Conservation (phyloP, 2,888 invertebrate species). For the Ophioninae sp. region DNA sequence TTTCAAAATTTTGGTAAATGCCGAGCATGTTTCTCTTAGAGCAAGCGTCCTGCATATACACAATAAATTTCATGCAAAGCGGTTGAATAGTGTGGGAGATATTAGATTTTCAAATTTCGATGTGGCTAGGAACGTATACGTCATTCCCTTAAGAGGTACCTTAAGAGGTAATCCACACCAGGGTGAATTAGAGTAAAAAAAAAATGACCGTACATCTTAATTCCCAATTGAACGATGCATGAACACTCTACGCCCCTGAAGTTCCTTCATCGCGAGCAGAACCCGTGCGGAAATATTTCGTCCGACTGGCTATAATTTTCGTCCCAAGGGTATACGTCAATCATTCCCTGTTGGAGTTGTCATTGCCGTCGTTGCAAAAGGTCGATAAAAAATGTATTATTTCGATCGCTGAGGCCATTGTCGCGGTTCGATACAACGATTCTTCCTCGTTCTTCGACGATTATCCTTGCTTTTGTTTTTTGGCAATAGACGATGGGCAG, state of each 20-base stretch:
- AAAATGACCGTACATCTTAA: constrained; percentile 8
- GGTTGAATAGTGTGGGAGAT: too few species aligned
- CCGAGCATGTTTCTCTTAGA: too few species aligned
- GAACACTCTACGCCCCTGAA: constrained; percentile 2
- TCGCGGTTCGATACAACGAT: constrained; percentile 56
- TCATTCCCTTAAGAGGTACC: too few species aligned
- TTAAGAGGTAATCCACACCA: not conserved
- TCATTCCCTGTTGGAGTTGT: not conserved
- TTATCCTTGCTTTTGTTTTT: constrained; percentile 31
- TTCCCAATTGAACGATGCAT: constrained; percentile 34
- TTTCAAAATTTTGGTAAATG: too few species aligned
- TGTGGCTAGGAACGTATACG: too few species aligned
- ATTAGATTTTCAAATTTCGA: too few species aligned
- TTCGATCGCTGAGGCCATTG: constrained; percentile 30
- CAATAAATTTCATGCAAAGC: too few species aligned
- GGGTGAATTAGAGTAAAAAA: not conserved
- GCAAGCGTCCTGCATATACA: too few species aligned
- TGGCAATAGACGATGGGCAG: constrained; percentile 47
- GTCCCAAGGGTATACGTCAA: constrained; percentile 19
- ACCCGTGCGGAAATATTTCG: not conserved
- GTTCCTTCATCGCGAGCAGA: not conserved
- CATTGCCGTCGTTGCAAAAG: constrained; percentile 31
- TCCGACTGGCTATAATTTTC: not conserved
- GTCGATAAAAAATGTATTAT: constrained; percentile 19
- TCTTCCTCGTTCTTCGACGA: constrained; percentile 55